Evolutionary conservation across 2,888 invertebrate species (phyloP), one percentile per base, ranked within the genome.

Genomic region (Drosophila affinis): DNA sequence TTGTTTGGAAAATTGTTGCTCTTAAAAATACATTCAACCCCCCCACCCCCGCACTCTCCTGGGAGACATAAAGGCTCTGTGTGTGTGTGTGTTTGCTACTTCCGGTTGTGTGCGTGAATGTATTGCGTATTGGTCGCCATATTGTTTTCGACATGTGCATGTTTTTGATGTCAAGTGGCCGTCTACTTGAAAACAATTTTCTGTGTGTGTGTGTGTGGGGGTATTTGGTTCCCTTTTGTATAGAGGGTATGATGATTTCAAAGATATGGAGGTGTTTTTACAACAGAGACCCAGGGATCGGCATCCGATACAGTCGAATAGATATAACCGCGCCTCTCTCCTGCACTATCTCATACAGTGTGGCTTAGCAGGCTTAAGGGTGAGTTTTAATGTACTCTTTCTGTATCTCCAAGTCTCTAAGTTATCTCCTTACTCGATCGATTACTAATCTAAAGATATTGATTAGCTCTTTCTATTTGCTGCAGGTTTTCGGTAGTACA

Each of bases 131-230:
- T 67, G 72, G 77, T 57, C 65, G 77, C 75, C 85, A 85, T 82
- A 72, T 87, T 87, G 87, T 84, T 81, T 84, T 81, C 74, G 84
- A 63, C 84, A 81, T 83, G 85, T 82, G 70, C 73, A 74, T 87
- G 82, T 82, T 79, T 79, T 83, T 74, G 69, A 65, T 72, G 65
- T 76, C 70, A 63, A 70, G 62, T 69, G 71, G 70, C 52, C 70
- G 58, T 75, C 63, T 71, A 76, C 75, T 75, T 76, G 76, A 76
- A 75, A 75, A 64, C 64, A 71, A 56, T 71, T 75, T 75, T 75
- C 53, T 29, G 34, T 69, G 17, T 12, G 17, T 45, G 32, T 45
- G 32, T 44, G 54, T n/a, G 64, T 58, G 47, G 53, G 79, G 46
- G 21, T 34, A n/a, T n/a, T n/a, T 39, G 6, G 7, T 39, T 7